Base-by-base conservation (phyloP, 2,113 vertebrate genomes). In the Percopsis transmontana region DNA sequence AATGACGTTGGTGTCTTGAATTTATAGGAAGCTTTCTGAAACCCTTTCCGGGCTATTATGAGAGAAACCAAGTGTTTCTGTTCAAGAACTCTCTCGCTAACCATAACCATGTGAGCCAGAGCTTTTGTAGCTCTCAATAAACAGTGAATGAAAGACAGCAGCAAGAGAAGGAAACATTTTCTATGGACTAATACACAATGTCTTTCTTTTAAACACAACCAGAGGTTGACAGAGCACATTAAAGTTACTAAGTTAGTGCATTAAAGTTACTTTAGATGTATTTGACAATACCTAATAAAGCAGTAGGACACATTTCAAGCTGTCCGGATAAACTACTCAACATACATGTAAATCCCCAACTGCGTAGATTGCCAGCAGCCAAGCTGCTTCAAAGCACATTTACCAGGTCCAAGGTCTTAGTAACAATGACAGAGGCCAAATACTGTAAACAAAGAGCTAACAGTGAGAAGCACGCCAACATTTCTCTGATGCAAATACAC, bases 31-130 rank as follows among this genome's bases (percentile, higher is more conserved):
- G 15, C 57, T 57, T 55, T 56, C 60, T 68, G 20, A 55, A 1
- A 27, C 45, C 19, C 44, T 13, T 2, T 48, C 10, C 20, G 64
- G 66, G 62, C 72, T 54, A 57, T 73, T 74, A 59, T 50, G 67
- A 80, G 71, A 70, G 53, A 65, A 68, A 8, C 20, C 20, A 19
- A 48, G 41, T 54, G 18, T 7, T 50, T 79, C 54, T 72, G 59
- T 33, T 75, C 57, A 50, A 61, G 44, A 78, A 42, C 61, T 58
- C 44, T 62, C 47, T 76, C 20, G 16, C 73, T 86, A 85, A 85
- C 64, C 61, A 77, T 76, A 74, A 79, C 76, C 80, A 85, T 83
- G 83, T 83, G 74, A 81, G 74, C 47, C 61, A 13, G 50, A 24
- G 67, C 67, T 68, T 81, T 72, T 72, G 75, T 69, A 76, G 66